Evolutionary conservation across 2,113 vertebrate species (phyloP), one percentile per base, ranked within the genome.

Genomic region (Paraplagusia blochii): DNA sequence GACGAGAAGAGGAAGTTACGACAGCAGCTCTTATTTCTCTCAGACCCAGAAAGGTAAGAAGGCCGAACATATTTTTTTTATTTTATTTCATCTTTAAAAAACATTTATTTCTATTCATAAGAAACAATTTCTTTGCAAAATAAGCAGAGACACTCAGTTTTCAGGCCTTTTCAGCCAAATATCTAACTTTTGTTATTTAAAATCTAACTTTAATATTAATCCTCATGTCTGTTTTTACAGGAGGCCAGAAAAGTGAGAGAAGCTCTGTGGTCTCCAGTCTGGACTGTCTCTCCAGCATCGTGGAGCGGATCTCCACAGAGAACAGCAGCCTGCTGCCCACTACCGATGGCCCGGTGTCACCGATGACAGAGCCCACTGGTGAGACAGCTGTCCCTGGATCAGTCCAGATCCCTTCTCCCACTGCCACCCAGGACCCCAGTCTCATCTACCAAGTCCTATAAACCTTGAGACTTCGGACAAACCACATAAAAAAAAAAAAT

Each of bases 211-310:
- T 29, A 4, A 29, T 39, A 39, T 5, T 39, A 39, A 39, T 7
- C 10, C 38, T 39, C 2, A 39, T 11, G 38, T 39, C 19, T 3
- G 35, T 14, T 11, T 15, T 12, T 3, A 3, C 76, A 85, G 82
- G 69, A 79, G 93, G 93, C 65, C 60, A 88, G 16, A 82, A 81
- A 69, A 89, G 86, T 48, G 89, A 88, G 22, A 94, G 96, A 59
- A 92, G 76, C 67, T 87, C 93, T 0, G 93, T 94, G 11, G 93
- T 98, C 47, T 99, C 96, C 69, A 99, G 96, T 67, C 89, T 99
- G 2, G 95, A 98, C 47, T 99, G 95, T 58, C 91, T 99, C 69
- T 98, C 96, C 63, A 99, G 95, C 89, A 99, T 99, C 44, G 97
- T 99, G 66, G 94, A 99, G 89, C 90, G 97, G 60, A 99, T 99